A percentile compares a stretch with the other conserved stretches of the same genome.
These are phyloP conservation scores for Eupsilia transversa DNA, from an alignment of 2,888 invertebrate genomes.

Conservation along the genomic window DNA sequence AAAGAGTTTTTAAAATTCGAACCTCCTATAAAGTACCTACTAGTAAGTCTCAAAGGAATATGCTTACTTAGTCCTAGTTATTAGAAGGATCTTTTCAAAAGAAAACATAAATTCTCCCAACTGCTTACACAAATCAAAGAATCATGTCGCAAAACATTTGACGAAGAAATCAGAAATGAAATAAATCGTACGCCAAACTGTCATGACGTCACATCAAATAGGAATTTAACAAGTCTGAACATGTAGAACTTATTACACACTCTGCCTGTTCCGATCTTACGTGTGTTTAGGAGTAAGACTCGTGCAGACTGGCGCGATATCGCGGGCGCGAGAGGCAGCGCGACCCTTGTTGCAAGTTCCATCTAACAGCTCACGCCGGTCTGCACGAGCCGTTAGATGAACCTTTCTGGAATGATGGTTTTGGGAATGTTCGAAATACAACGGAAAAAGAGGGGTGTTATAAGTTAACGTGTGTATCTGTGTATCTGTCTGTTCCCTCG, in stretches of 20 bases:
- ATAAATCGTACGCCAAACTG: neutral
- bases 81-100: neutral
- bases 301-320: too few species aligned
- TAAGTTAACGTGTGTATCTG: too few species aligned
- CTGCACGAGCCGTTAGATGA: too few species aligned
- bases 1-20: too few species aligned
- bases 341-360: too few species aligned
- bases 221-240: neutral
- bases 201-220: neutral
- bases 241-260: slow-evolving; percentile 7
- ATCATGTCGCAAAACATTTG: neutral
- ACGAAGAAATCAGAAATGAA: neutral
- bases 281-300: too few species aligned
- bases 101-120: neutral
- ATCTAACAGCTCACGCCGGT: too few species aligned
- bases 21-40: too few species aligned
- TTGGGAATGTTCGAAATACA: too few species aligned
- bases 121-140: neutral
- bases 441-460: too few species aligned
- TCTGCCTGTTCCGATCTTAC: slow-evolving; percentile 3
- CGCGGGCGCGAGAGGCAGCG: too few species aligned
- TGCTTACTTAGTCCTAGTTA: neutral
- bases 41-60: neutral
- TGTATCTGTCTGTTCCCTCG: too few species aligned
- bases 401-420: neutral